These are phyloP conservation scores for Daboia siamensis DNA, from an alignment of 2,113 vertebrate species.

Conservation along the genomic window DNA sequence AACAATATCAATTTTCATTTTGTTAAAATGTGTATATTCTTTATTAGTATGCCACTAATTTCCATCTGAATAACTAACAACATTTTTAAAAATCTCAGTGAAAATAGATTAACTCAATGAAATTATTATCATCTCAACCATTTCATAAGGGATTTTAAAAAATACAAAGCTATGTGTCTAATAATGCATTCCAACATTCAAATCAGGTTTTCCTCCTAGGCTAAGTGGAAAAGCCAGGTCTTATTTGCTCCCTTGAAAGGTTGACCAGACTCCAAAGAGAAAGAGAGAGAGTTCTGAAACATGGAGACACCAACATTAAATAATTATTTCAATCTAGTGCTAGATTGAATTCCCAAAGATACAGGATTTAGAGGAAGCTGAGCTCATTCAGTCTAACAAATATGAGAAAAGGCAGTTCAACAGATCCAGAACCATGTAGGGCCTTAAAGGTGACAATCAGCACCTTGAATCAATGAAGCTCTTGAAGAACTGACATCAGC, in stretches of 20 bases:
- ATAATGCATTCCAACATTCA: not conserved
- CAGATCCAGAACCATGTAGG: not conserved
- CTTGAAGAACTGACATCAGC: not conserved
- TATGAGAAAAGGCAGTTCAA: not conserved
- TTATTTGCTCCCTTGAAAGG: not conserved
- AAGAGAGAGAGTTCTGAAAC: not conserved
- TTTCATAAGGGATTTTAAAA: not conserved
- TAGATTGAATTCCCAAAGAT: not conserved
- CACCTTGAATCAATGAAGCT: not conserved
- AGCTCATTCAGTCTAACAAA: not conserved
- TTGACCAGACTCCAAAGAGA: not conserved
- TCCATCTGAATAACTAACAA: not conserved
- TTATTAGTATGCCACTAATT: not conserved
- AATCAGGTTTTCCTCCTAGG: not conserved
- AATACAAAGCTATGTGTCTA: not conserved
- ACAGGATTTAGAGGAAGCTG: not conserved
- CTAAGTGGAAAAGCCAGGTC: not conserved
- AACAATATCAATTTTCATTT: not conserved
- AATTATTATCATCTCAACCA: not conserved
- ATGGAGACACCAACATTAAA: not conserved
- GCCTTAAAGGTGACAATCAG: not conserved
- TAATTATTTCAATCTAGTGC: not conserved
- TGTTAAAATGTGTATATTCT: not conserved
- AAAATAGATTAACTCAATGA: not conserved
- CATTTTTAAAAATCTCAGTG: not conserved